Conservation (phyloP, 2,797 vertebrate species). For the Diglossa cyanea region DNA sequence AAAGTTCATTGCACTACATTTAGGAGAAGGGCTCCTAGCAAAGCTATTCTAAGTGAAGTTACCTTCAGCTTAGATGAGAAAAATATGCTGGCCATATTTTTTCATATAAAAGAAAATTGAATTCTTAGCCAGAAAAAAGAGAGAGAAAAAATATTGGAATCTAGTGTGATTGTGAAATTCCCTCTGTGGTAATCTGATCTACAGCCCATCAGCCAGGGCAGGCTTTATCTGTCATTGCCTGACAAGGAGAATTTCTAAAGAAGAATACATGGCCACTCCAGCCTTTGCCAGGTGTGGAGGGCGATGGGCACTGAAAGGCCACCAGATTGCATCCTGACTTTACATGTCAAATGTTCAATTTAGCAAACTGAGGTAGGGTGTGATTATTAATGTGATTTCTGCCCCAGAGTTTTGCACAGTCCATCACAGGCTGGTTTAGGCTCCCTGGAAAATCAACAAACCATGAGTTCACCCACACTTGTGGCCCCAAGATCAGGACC, state of each 20-base stretch:
- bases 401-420: not conserved
- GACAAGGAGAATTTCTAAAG: not conserved
- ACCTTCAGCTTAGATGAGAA: not conserved
- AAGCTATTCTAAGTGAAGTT: not conserved
- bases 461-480: not conserved
- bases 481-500: not conserved
- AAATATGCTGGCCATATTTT: slow-evolving; percentile 3
- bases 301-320: not conserved
- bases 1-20: not conserved
- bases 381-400: not conserved
- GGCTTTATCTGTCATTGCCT: not conserved
- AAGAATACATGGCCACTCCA: not conserved
- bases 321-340: not conserved
- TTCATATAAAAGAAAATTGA: slow-evolving; percentile 40
- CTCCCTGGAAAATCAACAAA: not conserved
- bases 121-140: not conserved
- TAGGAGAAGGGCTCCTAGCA: not conserved
- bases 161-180: not conserved
- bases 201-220: not conserved
- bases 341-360: not conserved
- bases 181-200: not conserved
- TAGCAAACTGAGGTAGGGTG: not conserved
- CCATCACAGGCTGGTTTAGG: not conserved
- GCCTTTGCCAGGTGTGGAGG: not conserved
- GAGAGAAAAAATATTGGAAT: not conserved